Percentiles rank a stretch among this genome's conserved stretches.
These are phyloP conservation scores for Lasioglossum marginatum DNA, from an alignment of 2,888 invertebrate species.

Conservation along the genomic window DNA sequence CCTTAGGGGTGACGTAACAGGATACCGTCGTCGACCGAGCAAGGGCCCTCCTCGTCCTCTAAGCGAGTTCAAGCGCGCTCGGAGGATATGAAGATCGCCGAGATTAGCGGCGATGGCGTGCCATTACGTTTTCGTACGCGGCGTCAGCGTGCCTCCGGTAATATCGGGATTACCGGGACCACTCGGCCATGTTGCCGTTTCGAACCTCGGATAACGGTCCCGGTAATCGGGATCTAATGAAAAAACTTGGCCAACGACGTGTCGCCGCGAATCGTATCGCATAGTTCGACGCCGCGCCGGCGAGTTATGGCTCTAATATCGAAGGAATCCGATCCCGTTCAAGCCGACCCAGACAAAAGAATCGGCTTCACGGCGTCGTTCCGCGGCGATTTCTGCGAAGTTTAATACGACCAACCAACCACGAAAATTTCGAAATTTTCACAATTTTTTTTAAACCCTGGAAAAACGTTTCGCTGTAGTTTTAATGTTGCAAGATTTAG, in stretches of 20 bases:
- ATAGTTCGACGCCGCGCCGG: not conserved
- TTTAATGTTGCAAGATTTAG: too few species aligned
- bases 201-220: not conserved
- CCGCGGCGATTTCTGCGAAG: not conserved
- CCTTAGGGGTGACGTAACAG: constrained; percentile 51
- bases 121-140: constrained; percentile 47
- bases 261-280: constrained; percentile 1
- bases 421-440: not conserved
- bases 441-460: too few species aligned
- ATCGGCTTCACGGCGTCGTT: not conserved
- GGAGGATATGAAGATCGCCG: constrained; percentile 66
- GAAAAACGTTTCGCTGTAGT: too few species aligned
- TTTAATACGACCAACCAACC: not conserved
- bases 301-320: constrained; percentile 29
- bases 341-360: not conserved
- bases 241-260: constrained; percentile 19
- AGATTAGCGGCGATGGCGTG: constrained; percentile 63
- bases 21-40: constrained; percentile 63
- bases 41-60: constrained; percentile 54
- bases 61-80: constrained; percentile 62
- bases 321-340: constrained; percentile 15
- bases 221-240: constrained; percentile 20
- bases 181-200: not conserved
- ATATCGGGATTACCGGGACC: constrained; percentile 26
- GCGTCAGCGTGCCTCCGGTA: constrained; percentile 27